Base-by-base conservation (phyloP, 2,113 vertebrate species). In the Triplophysa siluroides region DNA sequence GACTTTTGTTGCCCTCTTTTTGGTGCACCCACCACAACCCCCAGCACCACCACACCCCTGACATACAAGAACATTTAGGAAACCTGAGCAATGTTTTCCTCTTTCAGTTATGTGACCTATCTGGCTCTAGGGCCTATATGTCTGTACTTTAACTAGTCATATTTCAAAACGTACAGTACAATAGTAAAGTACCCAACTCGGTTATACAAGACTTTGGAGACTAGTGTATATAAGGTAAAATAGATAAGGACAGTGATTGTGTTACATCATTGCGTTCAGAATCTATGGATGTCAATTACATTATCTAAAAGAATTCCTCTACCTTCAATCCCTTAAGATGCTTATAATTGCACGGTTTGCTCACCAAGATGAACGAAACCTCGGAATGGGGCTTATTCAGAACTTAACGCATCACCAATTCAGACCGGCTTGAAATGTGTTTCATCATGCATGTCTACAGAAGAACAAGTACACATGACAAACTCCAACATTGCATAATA, bases 71-170 rank as follows among this genome's bases (percentile, higher is more conserved):
- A 75, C 73, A 73, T 66, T 83, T 63, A 78, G 74, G 81, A 90
- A 84, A 86, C 78, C 84, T 78, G 85, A 89, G 81, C 85, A 73
- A 58, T 80, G 81, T 90, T 87, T 82, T 82, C 76, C 83, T 84
- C 80, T 74, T 82, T 54, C 50, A 82, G 79, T 63, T 77, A 81
- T 70, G 82, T 84, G 81, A 58, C 79, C 82, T 81, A 75, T 60
- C 75, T 71, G n/a, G 62, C 71, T 83, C 83, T 86, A 38, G 73
- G 23, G 85, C 86, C 87, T 84, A 76, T 61, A 82, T 83, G 83
- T 82, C 23, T 21, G 78, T 70, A 72, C 82, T 56, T 64, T 21
- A 78, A 85, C 76, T 81, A 83, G 85, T 89, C 83, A 76, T 64
- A 43, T 76, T 73, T 81, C 69, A 84, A 58, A 58, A 7, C 8